A percentile compares a stretch with the other conserved stretches of the same genome.
Evolutionary conservation across 2,797 vertebrate genomes (phyloP).

Genomic region (Florisuga fusca): DNA sequence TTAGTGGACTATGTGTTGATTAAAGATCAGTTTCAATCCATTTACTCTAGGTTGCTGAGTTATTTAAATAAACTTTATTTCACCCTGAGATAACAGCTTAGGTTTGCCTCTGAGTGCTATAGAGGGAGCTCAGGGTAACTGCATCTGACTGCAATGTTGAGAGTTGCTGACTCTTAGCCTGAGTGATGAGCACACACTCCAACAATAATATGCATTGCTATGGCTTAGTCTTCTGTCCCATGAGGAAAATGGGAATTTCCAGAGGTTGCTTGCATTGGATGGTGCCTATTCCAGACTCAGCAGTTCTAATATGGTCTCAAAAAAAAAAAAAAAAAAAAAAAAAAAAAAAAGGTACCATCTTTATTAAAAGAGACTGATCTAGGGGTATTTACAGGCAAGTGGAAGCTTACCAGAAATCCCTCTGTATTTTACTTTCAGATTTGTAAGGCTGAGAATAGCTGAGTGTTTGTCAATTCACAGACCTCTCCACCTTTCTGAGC

Average conservation of each 20-base stretch:
- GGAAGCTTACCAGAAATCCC: background rate
- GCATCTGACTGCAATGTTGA: rapidly evolving
- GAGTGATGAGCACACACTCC: background rate
- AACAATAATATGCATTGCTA: rapidly evolving
- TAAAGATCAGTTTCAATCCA: background rate
- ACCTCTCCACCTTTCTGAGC: too few relatives aligned
- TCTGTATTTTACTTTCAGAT: background rate
- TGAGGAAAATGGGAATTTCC: background rate
- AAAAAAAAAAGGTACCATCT: rapidly evolving
- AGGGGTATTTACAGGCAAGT: background rate
- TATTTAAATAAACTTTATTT: background rate
- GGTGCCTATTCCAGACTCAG: background rate
- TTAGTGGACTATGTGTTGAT: background rate
- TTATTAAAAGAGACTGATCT: background rate
- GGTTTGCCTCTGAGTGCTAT: background rate
- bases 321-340: background rate
- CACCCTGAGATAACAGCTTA: background rate
- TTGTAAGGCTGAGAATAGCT: rapidly evolving
- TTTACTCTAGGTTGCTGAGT: background rate
- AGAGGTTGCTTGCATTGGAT: background rate
- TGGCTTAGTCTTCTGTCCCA: background rate
- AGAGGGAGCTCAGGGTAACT: background rate
- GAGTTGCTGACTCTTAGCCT: background rate
- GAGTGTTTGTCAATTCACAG: background rate
- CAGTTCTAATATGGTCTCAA: rapidly evolving